Evolutionary conservation across 2,113 vertebrate species (phyloP).

Genomic region (Chaenocephalus aceratus): DNA sequence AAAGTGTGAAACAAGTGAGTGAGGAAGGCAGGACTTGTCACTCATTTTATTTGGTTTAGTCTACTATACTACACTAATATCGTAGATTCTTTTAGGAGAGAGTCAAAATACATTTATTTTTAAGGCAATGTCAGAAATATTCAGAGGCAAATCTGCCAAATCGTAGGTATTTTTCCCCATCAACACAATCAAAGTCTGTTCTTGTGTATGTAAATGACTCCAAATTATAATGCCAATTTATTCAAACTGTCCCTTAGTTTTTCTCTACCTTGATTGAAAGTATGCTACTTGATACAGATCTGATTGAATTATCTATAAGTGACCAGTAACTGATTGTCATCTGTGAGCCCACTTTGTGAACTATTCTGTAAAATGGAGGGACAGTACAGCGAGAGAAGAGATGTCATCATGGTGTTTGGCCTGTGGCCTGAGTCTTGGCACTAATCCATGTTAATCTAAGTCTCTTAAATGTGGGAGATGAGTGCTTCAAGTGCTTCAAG

Average conservation of each 20-base stretch:
- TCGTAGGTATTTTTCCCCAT: no score
- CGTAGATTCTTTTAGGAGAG: neutral
- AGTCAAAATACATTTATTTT: neutral
- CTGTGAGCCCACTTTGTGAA: slow-evolving; percentile 11
- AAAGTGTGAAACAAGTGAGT: neutral
- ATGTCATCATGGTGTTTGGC: slow-evolving; percentile 71
- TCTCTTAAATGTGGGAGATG: slow-evolving; percentile 79
- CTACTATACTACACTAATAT: neutral
- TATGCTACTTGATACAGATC: neutral
- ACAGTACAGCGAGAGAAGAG: slow-evolving; percentile 42
- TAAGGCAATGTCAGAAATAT: no score
- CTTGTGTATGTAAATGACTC: no score
- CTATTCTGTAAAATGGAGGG: slow-evolving; percentile 20
- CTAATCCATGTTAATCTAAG: slow-evolving; percentile 84
- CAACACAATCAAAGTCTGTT: no score
- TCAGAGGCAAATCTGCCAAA: no score
- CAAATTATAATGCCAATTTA: no score
- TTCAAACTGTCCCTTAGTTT: no score
- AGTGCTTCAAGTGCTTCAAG: slow-evolving; percentile 53
- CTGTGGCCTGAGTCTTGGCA: slow-evolving; percentile 71
- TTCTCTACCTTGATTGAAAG: no score
- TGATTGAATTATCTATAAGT: neutral
- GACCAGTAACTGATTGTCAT: neutral
- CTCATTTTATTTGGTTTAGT: neutral
- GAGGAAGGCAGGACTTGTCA: neutral